Percentiles rank a stretch among this genome's conserved stretches.
Conservation (phyloP, 2,113 vertebrate species). For the Psephotus haematonotus region DNA sequence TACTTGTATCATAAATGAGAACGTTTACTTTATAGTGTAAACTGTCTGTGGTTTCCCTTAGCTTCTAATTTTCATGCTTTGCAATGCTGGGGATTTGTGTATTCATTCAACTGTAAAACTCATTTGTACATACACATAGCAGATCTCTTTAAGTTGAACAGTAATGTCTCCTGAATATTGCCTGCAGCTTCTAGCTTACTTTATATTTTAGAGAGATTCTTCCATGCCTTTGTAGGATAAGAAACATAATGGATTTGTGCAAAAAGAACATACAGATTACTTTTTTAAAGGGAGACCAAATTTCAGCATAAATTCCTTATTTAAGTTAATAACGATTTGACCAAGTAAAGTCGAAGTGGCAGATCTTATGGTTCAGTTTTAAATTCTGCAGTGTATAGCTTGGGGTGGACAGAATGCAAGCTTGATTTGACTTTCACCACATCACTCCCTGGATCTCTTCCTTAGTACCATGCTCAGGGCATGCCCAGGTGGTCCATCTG, state of each 20-base stretch:
- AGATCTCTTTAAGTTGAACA: not conserved
- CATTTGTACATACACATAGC: not conserved
- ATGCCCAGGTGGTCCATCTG: not conserved
- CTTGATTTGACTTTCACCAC: not conserved
- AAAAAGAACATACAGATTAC: not conserved
- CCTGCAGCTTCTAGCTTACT: not conserved
- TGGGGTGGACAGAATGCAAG: not conserved
- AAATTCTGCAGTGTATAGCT: not conserved
- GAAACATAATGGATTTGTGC: not conserved
- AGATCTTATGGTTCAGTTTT: not conserved
- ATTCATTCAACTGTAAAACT: not conserved
- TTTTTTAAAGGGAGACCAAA: not conserved
- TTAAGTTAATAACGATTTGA: not conserved
- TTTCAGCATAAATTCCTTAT: not conserved
- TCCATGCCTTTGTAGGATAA: not conserved
- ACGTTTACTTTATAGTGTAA: not conserved
- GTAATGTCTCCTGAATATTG: not conserved
- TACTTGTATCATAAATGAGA: not conserved
- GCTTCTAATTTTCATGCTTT: not conserved
- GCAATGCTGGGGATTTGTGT: not conserved
- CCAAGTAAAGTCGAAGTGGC: not conserved
- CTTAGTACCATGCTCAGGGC: not conserved
- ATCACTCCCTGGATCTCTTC: not conserved
- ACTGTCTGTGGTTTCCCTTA: not conserved
- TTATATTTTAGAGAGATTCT: not conserved